A percentile compares a stretch with the other conserved stretches of the same genome.
Conservation (phyloP, 2,797 vertebrate genomes). For the Microctenopoma steveboyesi region DNA sequence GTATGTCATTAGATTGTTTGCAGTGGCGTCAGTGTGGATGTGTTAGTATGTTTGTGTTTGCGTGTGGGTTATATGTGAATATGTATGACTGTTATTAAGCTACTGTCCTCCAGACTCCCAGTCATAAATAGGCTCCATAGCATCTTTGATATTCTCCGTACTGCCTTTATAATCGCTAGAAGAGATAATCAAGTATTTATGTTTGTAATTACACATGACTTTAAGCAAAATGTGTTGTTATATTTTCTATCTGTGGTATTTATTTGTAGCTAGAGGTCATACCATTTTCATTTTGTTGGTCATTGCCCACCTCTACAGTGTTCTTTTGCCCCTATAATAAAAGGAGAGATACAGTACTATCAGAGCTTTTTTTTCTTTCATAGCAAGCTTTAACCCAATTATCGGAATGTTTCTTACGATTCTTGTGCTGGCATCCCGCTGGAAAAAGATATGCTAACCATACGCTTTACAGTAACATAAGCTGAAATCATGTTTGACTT, state of each 20-base stretch:
- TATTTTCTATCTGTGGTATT: constrained; percentile 87
- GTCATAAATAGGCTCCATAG: constrained; percentile 73
- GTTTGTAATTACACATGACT: constrained; percentile 85
- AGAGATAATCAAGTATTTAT: constrained; percentile 86
- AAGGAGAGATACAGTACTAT: constrained; percentile 49
- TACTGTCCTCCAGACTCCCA: constrained; percentile 60
- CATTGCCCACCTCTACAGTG: constrained; percentile 38
- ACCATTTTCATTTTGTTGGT: constrained; percentile 56
- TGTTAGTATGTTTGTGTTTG: constrained; percentile 40
- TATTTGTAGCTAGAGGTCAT: constrained; percentile 85
- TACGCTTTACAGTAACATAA: constrained; percentile 76
- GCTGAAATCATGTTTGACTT: constrained; percentile 60
- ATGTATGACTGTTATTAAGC: constrained; percentile 49
- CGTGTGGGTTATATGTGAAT: constrained; percentile 21
- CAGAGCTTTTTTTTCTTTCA: constrained; percentile 57
- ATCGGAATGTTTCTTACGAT: constrained; percentile 72
- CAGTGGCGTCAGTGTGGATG: constrained; percentile 42
- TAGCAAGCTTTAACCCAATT: constrained; percentile 74
- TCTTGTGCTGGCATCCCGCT: constrained; percentile 68
- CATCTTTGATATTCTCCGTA: constrained; percentile 76
- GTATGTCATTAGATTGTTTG: constrained; percentile 15
- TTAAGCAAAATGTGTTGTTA: constrained; percentile 82
- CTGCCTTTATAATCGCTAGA: constrained; percentile 81
- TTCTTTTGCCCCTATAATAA: constrained; percentile 40
- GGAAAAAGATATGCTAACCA: constrained; percentile 68